Evolutionary conservation across 2,888 invertebrate species (phyloP).

Genomic region (Diaperis boleti): DNA sequence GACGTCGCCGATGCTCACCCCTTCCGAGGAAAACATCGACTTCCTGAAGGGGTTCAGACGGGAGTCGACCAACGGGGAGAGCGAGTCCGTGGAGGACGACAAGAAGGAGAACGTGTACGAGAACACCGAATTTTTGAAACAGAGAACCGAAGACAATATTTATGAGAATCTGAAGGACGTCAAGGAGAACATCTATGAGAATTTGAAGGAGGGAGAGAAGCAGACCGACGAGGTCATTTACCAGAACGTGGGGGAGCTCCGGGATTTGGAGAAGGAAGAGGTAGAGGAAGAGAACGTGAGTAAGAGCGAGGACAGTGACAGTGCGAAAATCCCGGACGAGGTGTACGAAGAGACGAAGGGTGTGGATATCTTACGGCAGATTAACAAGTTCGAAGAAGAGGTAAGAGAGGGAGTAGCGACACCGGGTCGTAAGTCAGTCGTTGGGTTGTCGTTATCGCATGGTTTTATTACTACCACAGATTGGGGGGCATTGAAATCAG

Average conservation of each 20-base stretch:
- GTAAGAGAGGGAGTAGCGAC: constrained; percentile 44
- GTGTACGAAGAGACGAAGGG: constrained; percentile 12
- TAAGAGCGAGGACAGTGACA: constrained; percentile 1
- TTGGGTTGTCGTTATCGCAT: constrained; percentile 28
- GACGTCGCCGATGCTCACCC: constrained; percentile 66
- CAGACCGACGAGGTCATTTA: constrained; percentile 48
- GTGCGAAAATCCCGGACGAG: constrained; percentile 36
- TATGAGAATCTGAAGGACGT: constrained; percentile 47
- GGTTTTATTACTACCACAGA: constrained; percentile 14
- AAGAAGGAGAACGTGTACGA: constrained; percentile 53
- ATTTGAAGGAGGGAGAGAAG: constrained; percentile 44
- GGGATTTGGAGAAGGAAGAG: constrained; percentile 14
- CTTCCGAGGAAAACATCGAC: constrained; percentile 66
- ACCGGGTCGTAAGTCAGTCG: constrained; percentile 51
- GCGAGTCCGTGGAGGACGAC: constrained; percentile 11
- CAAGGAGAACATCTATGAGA: constrained; percentile 50
- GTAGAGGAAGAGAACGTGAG: constrained; percentile 18
- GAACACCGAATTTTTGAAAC: constrained; percentile 50
- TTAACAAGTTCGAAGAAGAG: constrained; percentile 61
- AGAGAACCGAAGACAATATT: constrained; percentile 40
- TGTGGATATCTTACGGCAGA: constrained; percentile 62
- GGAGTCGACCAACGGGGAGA: constrained; percentile 16
- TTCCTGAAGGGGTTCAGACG: constrained; percentile 63
- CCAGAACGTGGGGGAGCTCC: constrained; percentile 53
- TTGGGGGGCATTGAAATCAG: not conserved